Base-by-base conservation (phyloP, 1,140 invertebrate species). In the Drosophila nigromelanica region DNA sequence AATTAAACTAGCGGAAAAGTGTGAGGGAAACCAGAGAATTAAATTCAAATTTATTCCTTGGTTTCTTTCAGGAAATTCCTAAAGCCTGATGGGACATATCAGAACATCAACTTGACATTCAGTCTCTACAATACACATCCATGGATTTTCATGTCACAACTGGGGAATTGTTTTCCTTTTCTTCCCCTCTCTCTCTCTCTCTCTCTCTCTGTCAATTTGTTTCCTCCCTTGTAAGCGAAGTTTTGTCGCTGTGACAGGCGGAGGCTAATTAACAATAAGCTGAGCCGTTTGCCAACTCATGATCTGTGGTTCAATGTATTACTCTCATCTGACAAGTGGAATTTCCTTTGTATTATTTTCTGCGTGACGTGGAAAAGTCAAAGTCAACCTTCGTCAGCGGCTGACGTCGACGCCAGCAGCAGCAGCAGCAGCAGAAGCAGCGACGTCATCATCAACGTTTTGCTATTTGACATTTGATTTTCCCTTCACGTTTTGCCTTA, bases 391-490 rank as follows among this genome's bases (percentile, higher is more conserved):
- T 80, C 80, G 71, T 83, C 80, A 82, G 54, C 61, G 52, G 70
- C 45, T 56, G 40, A 27, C 24, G 24, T 0, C 24, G 24, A 27
- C 27, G 14, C n/a, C 12, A 54, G 7, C 52, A 12, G 14, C 62
- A 51, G 39, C 50, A 82, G 54, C 60, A 52, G 70, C 45, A n/a
- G n/a, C n/a, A n/a, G n/a, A n/a, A 4, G 6, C 55, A 56, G 62
- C 80, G 76, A 83, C 80, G 80, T 86, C 80, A 86, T 76, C 78
- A 67, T 86, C 77, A 69, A 14, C 70, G 63, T 66, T 86, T 81
- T 80, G 81, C 73, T 74, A 80, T 87, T 86, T 85, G 81, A 85
- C 81, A 85, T 85, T 85, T 85, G 82, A 85, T 87, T 85, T 83
- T 73, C 58, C 54, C 70, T 42, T 60, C 64, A 21, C 69, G 48